Base-by-base conservation (phyloP, 2,113 vertebrate species). In the Amphiprion ocellaris region DNA sequence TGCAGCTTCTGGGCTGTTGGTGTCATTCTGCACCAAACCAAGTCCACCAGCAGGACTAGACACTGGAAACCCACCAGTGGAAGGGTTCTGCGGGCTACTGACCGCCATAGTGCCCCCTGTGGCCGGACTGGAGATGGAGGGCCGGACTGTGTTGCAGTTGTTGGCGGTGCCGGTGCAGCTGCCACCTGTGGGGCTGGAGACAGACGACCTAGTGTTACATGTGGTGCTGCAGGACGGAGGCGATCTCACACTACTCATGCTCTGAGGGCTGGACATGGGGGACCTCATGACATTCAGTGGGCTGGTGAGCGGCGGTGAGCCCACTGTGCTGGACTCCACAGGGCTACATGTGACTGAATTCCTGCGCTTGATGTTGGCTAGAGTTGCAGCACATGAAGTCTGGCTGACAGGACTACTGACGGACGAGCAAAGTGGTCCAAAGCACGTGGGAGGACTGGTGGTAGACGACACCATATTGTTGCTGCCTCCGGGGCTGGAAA, bases 211-310 rank as follows among this genome's bases (percentile, higher is more conserved):
- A 90, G 98, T 93, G 68, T 95, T 94, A 60, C 90, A 92, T 4
- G 91, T 82, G 88, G 90, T 95, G 62, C 96, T 96, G 85, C 98
- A 98, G 1, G 97, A 96, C 55, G 96, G 97, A 0, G 98, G 98
- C 47, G 98, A 99, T 82, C 96, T 97, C 55, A 96, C 96, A 0
- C 97, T 98, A 85, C 97, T 95, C 74, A 98, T 97, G 73, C 98
- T 99, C 41, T 96, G 97, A 44, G 98, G 97, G 69, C 98, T 99
- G 87, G 97, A 99, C 89, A 99, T 96, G 0, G 98, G 97, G 0
- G 98, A 99, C 83, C 97, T 97, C 96, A 99, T 97, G 89, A 97
- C 94, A 92, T 97, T 97, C 77, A 97, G 92, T 0, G 97, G 97
- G 86, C 97, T 99, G 63, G 96, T 96, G 64, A 98, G 96, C 0